A percentile compares a stretch with the other conserved stretches of the same genome.
These are phyloP conservation scores for Pseudorhiza aurosa DNA, from an alignment of 30 jellyfish, hydroid and myxozoan species.

Conservation along the genomic window DNA sequence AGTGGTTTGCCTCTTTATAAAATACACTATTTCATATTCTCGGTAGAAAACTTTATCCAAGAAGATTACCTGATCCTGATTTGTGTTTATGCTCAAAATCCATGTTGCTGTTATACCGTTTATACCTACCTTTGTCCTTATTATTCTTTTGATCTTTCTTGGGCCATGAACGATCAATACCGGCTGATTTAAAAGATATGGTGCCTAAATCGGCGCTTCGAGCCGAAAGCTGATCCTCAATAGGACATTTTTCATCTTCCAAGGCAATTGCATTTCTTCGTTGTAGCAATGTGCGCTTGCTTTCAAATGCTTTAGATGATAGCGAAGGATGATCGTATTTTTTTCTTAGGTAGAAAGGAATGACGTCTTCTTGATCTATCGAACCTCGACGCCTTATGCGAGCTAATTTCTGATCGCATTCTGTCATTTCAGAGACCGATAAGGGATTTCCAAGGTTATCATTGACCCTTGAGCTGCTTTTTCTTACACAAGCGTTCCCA, in stretches of 20 bases:
- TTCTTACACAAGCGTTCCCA: not conserved
- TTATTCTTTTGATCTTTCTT: constrained; percentile 15
- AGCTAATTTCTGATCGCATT: not conserved
- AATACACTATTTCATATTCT: no score
- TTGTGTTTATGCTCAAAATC: constrained; percentile 29
- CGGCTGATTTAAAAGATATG: constrained; percentile 39
- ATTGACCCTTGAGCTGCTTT: not conserved
- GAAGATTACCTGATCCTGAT: constrained; percentile 34
- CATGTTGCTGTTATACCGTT: constrained; percentile 26
- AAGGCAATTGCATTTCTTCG: constrained; percentile 51
- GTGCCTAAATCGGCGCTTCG: constrained; percentile 83
- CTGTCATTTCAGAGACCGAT: constrained; percentile 2
- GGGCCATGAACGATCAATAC: constrained; percentile 19
- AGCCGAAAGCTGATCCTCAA: constrained; percentile 27
- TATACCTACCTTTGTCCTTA: constrained; percentile 31
- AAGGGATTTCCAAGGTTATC: not conserved
- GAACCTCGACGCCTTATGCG: constrained; percentile 19
- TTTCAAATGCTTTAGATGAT: not conserved
- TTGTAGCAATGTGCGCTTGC: not conserved
- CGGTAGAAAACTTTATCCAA: no score
- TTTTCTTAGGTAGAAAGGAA: constrained; percentile 64
- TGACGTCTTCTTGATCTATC: constrained; percentile 27
- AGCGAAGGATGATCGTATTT: constrained; percentile 37
- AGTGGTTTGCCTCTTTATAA: no score
- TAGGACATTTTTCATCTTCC: constrained; percentile 14